Percentiles rank a stretch among this genome's conserved stretches.
Evolutionary conservation across 30 jellyfish, hydroid and myxozoan species (phyloP).

Genomic region (Sanderia malayensis): DNA sequence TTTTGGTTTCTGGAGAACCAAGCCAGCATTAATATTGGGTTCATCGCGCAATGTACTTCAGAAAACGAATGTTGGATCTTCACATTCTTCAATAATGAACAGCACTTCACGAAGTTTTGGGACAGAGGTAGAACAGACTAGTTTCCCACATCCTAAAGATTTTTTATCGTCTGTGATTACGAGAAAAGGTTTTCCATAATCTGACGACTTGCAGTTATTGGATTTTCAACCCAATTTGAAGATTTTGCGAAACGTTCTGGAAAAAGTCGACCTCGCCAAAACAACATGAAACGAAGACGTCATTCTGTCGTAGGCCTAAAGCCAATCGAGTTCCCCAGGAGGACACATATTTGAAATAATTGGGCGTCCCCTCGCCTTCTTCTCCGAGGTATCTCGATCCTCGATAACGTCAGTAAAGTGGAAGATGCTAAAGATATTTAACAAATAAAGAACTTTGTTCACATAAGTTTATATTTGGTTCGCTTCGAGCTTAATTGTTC

Average conservation of each 20-base stretch:
- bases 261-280: neutral
- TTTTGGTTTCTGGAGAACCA: slow-evolving; percentile 58
- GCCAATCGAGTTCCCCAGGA: neutral
- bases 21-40: slow-evolving; percentile 51
- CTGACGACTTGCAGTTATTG: too few relatives aligned
- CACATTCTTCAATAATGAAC: neutral
- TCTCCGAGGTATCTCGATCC: too few relatives aligned
- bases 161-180: neutral
- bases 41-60: slow-evolving; percentile 23
- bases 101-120: neutral
- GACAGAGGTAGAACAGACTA: neutral
- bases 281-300: neutral
- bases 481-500: too few relatives aligned
- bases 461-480: too few relatives aligned
- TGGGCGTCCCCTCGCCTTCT: too few relatives aligned
- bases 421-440: too few relatives aligned
- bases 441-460: too few relatives aligned
- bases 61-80: slow-evolving; percentile 23
- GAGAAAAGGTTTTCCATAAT: slow-evolving; percentile 1
- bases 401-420: too few relatives aligned
- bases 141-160: neutral
- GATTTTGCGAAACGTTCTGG: too few relatives aligned
- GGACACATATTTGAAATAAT: neutral
- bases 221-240: too few relatives aligned
- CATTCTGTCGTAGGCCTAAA: neutral